Evolutionary conservation across 2,888 invertebrate genomes (phyloP).

Genomic region (Pheosia tremula): DNA sequence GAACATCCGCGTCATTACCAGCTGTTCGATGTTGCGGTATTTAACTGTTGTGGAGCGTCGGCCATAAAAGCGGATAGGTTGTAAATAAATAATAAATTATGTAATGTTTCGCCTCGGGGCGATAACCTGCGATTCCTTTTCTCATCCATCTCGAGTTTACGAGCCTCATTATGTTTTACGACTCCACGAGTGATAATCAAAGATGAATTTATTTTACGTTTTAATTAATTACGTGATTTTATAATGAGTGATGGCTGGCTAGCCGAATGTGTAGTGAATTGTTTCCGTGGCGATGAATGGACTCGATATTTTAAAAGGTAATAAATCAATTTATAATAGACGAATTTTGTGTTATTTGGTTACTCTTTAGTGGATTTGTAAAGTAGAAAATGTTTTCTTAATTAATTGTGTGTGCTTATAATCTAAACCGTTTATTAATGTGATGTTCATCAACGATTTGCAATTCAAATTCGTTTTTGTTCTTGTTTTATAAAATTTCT

Average conservation of each 20-base stretch:
- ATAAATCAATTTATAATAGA: constrained; percentile 13
- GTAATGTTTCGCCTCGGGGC: constrained; percentile 40
- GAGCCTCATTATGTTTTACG: constrained; percentile 42
- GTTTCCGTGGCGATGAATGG: not conserved
- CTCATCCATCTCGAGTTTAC: constrained; percentile 44
- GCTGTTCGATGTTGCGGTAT: constrained; percentile 47
- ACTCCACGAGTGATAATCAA: constrained; percentile 37
- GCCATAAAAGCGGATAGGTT: constrained; percentile 50
- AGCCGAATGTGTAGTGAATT: constrained; percentile 1
- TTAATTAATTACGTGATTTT: constrained; percentile 37
- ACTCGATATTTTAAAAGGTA: constrained; percentile 10
- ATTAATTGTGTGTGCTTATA: not conserved
- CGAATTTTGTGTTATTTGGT: not conserved
- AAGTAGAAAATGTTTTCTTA: not conserved
- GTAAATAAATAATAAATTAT: constrained; percentile 60
- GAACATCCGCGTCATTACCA: constrained; percentile 43
- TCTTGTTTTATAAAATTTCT: constrained; percentile 1
- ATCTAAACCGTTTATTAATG: not conserved
- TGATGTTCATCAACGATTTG: not conserved
- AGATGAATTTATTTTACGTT: constrained; percentile 43
- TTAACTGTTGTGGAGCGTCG: constrained; percentile 41
- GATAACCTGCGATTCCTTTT: constrained; percentile 46
- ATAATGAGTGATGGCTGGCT: constrained; percentile 4
- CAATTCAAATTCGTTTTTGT: constrained; percentile 1
- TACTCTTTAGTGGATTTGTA: not conserved